Evolutionary conservation across 2,113 vertebrate genomes (phyloP).

Genomic region (Dicentrarchus labrax): DNA sequence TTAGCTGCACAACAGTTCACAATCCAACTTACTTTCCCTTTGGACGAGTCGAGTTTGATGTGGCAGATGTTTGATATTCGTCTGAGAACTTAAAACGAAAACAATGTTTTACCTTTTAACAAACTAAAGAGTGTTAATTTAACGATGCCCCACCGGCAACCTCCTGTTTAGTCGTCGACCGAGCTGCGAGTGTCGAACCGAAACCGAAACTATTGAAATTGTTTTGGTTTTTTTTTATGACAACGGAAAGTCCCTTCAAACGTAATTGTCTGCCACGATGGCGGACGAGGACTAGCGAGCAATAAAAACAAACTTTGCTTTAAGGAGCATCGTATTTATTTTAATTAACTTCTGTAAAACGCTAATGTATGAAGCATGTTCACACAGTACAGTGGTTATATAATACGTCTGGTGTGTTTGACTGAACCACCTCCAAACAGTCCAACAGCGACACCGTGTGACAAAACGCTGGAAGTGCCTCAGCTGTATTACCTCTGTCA

Average conservation of each 20-base stretch:
- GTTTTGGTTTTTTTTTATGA: too few relatives aligned
- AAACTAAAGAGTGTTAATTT: neutral
- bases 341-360: neutral
- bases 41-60: fast-evolving
- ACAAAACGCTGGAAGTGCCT: neutral
- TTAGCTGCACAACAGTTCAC: neutral
- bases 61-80: neutral
- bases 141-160: neutral
- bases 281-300: neutral
- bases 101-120: fast-evolving
- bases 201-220: slow-evolving; percentile 60
- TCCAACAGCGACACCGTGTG: slow-evolving; percentile 28
- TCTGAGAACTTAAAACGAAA: neutral
- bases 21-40: slow-evolving; percentile 35
- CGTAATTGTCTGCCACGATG: fast-evolving
- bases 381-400: neutral
- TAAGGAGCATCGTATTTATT: neutral
- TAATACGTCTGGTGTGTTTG: neutral
- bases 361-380: neutral
- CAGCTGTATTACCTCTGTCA: too few relatives aligned
- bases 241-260: slow-evolving; percentile 32
- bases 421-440: fast-evolving
- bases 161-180: fast-evolving
- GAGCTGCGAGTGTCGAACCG: neutral
- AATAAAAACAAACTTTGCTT: neutral